Evolutionary conservation across 2,113 vertebrate species (phyloP), one percentile per base, ranked within the genome.

Genomic region (Rhabdomys dilectus): DNA sequence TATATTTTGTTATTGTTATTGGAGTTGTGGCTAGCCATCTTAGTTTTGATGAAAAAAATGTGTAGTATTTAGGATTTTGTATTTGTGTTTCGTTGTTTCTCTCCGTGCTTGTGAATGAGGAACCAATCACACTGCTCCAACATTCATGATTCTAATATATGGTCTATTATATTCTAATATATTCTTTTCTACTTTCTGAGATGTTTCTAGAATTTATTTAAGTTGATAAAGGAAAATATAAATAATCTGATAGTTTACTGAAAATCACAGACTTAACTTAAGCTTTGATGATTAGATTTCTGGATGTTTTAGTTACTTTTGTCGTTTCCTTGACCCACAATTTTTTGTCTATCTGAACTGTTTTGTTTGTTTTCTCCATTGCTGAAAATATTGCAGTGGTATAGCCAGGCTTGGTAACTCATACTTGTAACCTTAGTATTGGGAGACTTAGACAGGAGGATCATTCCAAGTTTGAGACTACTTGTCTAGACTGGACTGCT

Each of bases 1-100:
- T 92, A 17, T 95, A 89, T 85, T 96, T 89, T 82, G 34, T 68
- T 78, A 56, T 29, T 84, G 26, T 91, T 86, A 73, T 34, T 90
- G 29, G 31, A 93, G 13, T 2, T 66, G 21, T 93, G 78, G 12
- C 70, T 93, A 68, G 9, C 70, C 48, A 78, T 89, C 66, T 91
- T 73, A 24, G 31, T 93, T 96, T 62, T 73, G 6, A 82, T 91
- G 56, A 58, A 95, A 51, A 92, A 51, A 72, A 24, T 82, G 1
- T 29, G 36, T 77, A 89, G 78, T 93, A 48, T 91, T 95, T 86
- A 51, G 51, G 60, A 39, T 73, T 93, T 5, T 87, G 15, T 31
- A 64, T 93, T 80, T 58, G 93, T 81, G 84, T 92, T 36, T 26
- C 22, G 26, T 22, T 95, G 89, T 68, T 91, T 76, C 7, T 86